phyloP scores from a whole-genome alignment of 2,113 vertebrate species.

The Spea bombifrons region DNA sequence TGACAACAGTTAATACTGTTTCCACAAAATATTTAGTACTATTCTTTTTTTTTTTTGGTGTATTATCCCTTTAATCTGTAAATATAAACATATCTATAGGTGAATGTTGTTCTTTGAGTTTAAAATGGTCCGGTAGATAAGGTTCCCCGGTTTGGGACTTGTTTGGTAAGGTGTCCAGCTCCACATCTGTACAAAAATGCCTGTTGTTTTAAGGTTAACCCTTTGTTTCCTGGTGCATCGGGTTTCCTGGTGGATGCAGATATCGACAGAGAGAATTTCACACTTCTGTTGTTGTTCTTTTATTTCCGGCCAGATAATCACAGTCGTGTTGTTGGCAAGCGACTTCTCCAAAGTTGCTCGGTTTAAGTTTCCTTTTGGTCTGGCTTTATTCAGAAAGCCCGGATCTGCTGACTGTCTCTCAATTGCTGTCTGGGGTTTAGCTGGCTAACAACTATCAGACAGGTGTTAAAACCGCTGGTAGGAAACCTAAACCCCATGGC shows the following conservation, averaged over 20 bases:
- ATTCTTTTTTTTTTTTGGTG: no score
- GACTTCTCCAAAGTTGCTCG: not conserved
- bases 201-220: not conserved
- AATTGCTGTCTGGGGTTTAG: not conserved
- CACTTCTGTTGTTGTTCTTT: not conserved
- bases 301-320: not conserved
- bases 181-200: no score
- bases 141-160: no score
- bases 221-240: not conserved
- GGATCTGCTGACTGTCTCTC: not conserved
- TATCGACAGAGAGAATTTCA: not conserved
- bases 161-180: not conserved
- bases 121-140: no score
- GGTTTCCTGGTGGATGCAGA: constrained; percentile 10
- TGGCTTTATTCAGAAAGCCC: not conserved
- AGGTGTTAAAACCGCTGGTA: no score
- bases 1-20: no score
- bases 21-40: not conserved
- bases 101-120: not conserved
- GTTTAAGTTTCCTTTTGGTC: not conserved
- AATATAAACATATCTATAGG: no score
- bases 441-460: no score
- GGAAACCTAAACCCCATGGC: no score
- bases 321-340: not conserved
- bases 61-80: no score